Percentiles rank a stretch among this genome's conserved stretches.
phyloP scores from a whole-genome alignment of 2,797 vertebrate species.

The Danio aesculapii region DNA sequence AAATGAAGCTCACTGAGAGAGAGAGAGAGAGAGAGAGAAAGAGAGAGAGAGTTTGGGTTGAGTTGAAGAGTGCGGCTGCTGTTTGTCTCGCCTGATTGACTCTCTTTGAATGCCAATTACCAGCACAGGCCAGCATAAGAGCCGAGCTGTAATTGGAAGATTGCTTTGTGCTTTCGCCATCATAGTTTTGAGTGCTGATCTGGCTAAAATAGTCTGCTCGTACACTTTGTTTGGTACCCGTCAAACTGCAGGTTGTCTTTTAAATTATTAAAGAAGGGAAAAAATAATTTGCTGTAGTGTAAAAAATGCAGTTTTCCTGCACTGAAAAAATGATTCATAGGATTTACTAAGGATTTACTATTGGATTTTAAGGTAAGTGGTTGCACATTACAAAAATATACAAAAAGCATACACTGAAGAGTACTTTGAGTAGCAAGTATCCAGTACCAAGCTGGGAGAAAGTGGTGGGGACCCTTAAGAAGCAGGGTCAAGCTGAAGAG shows the following conservation, averaged over 20 bases:
- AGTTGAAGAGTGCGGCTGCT: slow-evolving; percentile 3
- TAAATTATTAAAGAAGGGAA: slow-evolving; percentile 2
- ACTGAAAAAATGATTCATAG: too few species aligned
- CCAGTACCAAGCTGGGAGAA: too few species aligned
- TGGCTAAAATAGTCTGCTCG: slow-evolving; percentile 2
- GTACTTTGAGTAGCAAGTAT: too few species aligned
- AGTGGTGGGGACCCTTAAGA: too few species aligned
- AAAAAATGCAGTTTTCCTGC: too few species aligned
- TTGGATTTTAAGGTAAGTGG: too few species aligned
- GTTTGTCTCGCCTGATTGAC: slow-evolving; percentile 52
- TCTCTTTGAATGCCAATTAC: slow-evolving; percentile 55
- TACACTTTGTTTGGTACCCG: slow-evolving; percentile 15
- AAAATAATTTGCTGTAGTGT: slow-evolving; percentile 1
- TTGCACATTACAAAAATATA: too few species aligned
- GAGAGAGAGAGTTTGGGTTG: slow-evolving; percentile 6
- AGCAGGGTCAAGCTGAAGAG: too few species aligned
- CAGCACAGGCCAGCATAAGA: neutral
- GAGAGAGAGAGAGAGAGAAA: neutral
- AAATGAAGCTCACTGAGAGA: slow-evolving; percentile 16
- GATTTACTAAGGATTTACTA: too few species aligned
- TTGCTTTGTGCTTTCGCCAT: slow-evolving; percentile 21
- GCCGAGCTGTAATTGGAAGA: slow-evolving; percentile 37
- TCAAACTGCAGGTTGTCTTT: slow-evolving; percentile 23
- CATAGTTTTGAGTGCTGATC: slow-evolving; percentile 10
- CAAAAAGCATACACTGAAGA: too few species aligned